phyloP scores from a whole-genome alignment of 2,797 vertebrate species.

The Sebastes iracundus region DNA sequence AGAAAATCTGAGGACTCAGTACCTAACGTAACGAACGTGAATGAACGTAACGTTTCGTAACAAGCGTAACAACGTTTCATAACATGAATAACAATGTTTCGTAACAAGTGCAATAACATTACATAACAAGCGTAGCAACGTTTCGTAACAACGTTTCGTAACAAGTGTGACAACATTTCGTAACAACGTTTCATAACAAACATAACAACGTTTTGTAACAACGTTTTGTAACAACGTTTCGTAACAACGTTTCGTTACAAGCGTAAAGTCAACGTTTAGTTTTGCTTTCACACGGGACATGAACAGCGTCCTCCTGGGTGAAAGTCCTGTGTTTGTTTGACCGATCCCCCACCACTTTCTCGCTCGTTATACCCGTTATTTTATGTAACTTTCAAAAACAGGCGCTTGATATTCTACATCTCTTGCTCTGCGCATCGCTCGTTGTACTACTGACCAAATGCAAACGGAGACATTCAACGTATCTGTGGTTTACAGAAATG shows the following conservation, averaged over 20 bases:
- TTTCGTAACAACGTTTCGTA: neutral
- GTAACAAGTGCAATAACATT: neutral
- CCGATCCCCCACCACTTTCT: no score
- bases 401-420: no score
- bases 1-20: no score
- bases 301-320: no score
- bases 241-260: neutral
- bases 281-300: no score
- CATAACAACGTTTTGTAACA: neutral
- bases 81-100: neutral
- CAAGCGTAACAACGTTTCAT: neutral
- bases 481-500: neutral
- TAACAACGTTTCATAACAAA: neutral
- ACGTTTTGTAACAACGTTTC: rapidly evolving
- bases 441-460: neutral
- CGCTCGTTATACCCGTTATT: no score
- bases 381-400: no score
- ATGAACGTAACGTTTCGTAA: neutral
- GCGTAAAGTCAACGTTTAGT: no score
- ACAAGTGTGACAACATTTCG: neutral
- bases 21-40: no score
- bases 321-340: no score
- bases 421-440: no score
- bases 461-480: no score
- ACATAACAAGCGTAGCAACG: neutral